Base-by-base conservation (phyloP, 2,113 vertebrate genomes). In the Taurulus bubalis region DNA sequence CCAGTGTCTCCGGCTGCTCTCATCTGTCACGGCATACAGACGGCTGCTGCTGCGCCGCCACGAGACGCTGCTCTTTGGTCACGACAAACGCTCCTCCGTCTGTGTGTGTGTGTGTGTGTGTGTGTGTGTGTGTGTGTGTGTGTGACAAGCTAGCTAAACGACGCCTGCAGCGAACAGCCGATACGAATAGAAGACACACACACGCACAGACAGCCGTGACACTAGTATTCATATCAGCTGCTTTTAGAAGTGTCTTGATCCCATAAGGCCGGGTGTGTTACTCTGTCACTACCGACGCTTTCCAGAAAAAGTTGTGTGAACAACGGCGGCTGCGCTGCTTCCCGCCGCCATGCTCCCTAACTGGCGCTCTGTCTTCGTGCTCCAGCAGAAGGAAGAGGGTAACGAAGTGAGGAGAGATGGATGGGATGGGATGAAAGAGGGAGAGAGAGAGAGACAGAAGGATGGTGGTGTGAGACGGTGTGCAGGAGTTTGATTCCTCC, bases 401-500 rank as follows among this genome's bases (percentile, higher is more conserved):
- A 84, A 80, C 67, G 26, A 75, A 86, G 73, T 68, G 81, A 86
- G 78, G 32, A 15, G 42, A 80, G 87, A 81, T 81, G 78, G 87
- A 85, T 88, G 79, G 63, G 42, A 66, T 38, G 60, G 34, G 34
- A 6, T 34, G 34, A 32, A 32, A 16, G 59, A 74, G 40, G 71
- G 68, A 26, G 73, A 5, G 28, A 70, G 76, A 63, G 47, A 68
- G 59, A 26, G 73, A 5, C 24, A 69, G 79, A 71, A 45, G 56
- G 82, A 85, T 85, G 85, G 87, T 75, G 77, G 84, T 82, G 79
- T 49, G 77, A 86, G 76, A 80, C 28, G 63, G 76, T 65, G 76
- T 65, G 75, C n/a, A 18, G 77, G 84, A 84, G 82, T 91, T 91
- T 91, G 91, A 92, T 88, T 90, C 84, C 86, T 83, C 58, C 75